Base-by-base conservation (phyloP, 2,113 vertebrate genomes). In the Catharus fuscescens region DNA sequence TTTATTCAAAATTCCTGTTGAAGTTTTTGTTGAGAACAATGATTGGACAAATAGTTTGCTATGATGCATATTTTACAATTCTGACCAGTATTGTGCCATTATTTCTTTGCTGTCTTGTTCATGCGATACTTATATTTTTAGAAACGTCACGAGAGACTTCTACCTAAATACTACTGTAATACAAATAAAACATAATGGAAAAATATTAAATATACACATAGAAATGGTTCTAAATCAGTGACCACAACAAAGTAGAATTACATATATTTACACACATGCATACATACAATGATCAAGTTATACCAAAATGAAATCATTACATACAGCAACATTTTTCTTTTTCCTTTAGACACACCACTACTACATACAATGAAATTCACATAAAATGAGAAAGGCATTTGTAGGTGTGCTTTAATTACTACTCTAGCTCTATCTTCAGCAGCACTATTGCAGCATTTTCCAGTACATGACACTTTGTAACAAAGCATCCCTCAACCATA, bases 221-320 rank as follows among this genome's bases (percentile, higher is more conserved):
- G 54, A 86, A 90, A 94, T 80, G 38, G 44, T 56, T 92, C 52
- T 87, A 88, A 80, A 66, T 60, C 95, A 88, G 59, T 71, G 66
- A 91, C 70, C 78, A 88, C 88, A 87, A 89, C 67, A n/a, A 80
- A 73, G 71, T 52, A 66, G 85, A 93, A 86, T 91, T 95, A 93
- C 82, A 94, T 90, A 60, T 95, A 95, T 96, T 95, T 95, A 95
- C 92, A 95, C 36, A 93, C 87, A 93, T 94, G 93, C 93, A 70
- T 77, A 93, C 91, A 90, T 82, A 90, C 52, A 96, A 54, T 65
- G 61, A 91, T 44, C 8, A 7, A 89, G 48, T 80, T 86, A 86
- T 28, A 91, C 34, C 87, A 70, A 86, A 85, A 91, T 57, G 31
- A 91, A 86, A 78, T 52, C 2, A 1, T 69, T 95, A 72, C 14